These are phyloP conservation scores for Cheilosia impressa DNA, from an alignment of 2,888 invertebrate species.

Conservation along the genomic window DNA sequence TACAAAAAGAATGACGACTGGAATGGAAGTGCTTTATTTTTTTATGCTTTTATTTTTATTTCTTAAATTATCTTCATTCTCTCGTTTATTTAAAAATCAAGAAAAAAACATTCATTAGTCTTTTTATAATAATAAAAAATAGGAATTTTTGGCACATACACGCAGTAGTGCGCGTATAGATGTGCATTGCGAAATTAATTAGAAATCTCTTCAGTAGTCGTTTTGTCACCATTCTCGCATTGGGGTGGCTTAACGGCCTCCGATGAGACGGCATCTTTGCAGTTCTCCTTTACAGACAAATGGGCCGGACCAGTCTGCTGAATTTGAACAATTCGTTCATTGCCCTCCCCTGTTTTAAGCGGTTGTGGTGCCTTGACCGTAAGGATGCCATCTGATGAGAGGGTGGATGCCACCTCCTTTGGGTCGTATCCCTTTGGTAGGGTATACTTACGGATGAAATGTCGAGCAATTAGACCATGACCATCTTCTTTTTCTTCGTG, in stretches of 20 bases:
- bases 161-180: constrained; percentile 50
- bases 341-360: constrained; percentile 78
- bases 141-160: constrained; percentile 69
- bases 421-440: constrained; percentile 89
- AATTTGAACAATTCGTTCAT: constrained; percentile 86
- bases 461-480: constrained; percentile 91
- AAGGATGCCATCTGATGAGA: constrained; percentile 92
- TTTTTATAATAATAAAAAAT: constrained; percentile 65
- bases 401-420: constrained; percentile 88
- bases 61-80: constrained; percentile 39
- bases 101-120: constrained; percentile 47
- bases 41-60: constrained; percentile 15
- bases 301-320: constrained; percentile 86
- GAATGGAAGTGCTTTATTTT: constrained; percentile 61
- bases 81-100: constrained; percentile 41
- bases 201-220: constrained; percentile 66
- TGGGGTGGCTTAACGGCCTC: constrained; percentile 67
- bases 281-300: constrained; percentile 79
- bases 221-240: constrained; percentile 67
- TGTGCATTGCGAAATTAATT: constrained; percentile 57
- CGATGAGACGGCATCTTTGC: constrained; percentile 67
- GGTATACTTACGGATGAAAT: constrained; percentile 89
- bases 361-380: constrained; percentile 88
- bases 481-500: constrained; percentile 89
- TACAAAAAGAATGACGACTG: constrained; percentile 59